Evolutionary conservation across 2,888 invertebrate genomes (phyloP), one percentile per base, ranked within the genome.

Genomic region (Mellilla xanthometata): DNA sequence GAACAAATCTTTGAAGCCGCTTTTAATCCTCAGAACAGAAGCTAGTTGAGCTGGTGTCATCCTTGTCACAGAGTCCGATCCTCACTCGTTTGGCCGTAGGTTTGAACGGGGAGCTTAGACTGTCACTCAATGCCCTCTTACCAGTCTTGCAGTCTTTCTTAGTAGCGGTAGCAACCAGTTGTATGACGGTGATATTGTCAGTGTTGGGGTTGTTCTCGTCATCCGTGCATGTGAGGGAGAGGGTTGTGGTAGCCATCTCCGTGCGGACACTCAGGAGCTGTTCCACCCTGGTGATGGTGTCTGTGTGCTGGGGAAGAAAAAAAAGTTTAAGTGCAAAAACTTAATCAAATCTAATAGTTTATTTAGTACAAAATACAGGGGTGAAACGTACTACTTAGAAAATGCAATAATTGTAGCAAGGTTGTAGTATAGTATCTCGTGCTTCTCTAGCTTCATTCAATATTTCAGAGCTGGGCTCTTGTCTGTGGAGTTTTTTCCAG

Each of bases 31-130:
- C 7, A 3, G 24, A 24, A 24, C 24, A 24, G 24, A 24, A 24
- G 24, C n/a, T 79, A 1, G 79, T 76, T 0, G 83, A 83, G 46
- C 56, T 74, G 0, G 81, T 79, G 40, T 81, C 76, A 38, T 78
- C 69, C 24, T 66, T 69, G 7, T 66, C 62, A 8, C 55, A 58
- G n/a, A 56, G 13, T 2, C 55, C 75, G 1, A 75, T 45, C 34
- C 76, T 65, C 6, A 79, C 33, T 55, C 76, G 86, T 58, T 89
- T 89, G 1, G 85, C 72, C 6, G 72, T 54, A 0, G 89, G 89
- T 58, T 87, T 84, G 45, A 70, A 68, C 0, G 83, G 78, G 44
- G 83, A 78, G 44, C 56, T 80, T 52, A 35, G 78, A 39, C 70
- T 77, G 52, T 76, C 68, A 15, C 82, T 85, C 1, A 81, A 53